Evolutionary conservation across 1,140 invertebrate genomes (phyloP).

Genomic region (Meloidogyne hapla): DNA sequence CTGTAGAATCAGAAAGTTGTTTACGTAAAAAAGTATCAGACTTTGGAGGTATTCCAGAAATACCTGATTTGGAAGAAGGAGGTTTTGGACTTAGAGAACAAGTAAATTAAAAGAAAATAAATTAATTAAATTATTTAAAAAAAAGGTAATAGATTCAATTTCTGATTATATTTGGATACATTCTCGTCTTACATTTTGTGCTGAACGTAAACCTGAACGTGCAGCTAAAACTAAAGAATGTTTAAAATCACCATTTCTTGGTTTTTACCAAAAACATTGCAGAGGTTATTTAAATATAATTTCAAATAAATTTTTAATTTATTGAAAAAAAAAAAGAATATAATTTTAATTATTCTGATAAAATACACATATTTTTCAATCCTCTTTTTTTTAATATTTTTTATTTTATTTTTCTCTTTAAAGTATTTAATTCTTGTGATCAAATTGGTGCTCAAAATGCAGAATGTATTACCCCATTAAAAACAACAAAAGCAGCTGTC

Average conservation of each 20-base stretch:
- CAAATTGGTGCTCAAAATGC: conserved; percentile 31
- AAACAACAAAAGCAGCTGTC: conserved; percentile 49
- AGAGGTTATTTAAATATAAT: conserved; percentile 26
- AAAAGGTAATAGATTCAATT: conserved; percentile 63
- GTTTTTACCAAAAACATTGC: conserved; percentile 50
- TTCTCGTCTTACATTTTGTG: conserved; percentile 60
- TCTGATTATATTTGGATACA: conserved; percentile 63
- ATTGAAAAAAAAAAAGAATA: no score
- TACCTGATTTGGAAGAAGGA: conserved; percentile 61
- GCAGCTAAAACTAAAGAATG: conserved; percentile 53
- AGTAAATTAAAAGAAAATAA: neutral
- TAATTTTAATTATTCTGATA: no score
- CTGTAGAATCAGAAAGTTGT: conserved; percentile 56
- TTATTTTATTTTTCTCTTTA: conserved; percentile 16
- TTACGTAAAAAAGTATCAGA: conserved; percentile 53
- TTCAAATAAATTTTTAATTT: neutral
- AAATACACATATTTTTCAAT: neutral
- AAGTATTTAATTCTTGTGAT: conserved; percentile 53
- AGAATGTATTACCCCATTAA: conserved; percentile 40
- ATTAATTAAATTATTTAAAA: conserved; percentile 20
- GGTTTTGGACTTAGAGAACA: conserved; percentile 51
- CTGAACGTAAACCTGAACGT: conserved; percentile 60
- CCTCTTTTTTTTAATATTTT: conserved; percentile 15
- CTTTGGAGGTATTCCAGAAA: conserved; percentile 59
- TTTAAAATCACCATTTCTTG: conserved; percentile 55